Base-by-base conservation (phyloP, 2,797 vertebrate species). In the Chlorospingus flavigularis region DNA sequence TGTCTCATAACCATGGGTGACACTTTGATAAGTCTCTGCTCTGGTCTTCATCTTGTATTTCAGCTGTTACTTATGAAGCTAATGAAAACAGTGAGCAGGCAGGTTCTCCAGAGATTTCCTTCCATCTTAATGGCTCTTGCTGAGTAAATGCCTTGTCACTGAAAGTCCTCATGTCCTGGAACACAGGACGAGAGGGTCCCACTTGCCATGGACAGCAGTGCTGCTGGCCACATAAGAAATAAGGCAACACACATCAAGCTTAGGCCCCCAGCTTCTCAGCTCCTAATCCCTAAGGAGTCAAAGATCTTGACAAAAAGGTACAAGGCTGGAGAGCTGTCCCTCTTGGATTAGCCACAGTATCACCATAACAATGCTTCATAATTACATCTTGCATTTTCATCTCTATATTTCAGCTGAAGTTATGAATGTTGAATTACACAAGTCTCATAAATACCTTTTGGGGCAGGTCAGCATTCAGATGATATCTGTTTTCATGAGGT, bases 121-220 rank as follows among this genome's bases (percentile, higher is more conserved):
- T 71, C 39, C n/a, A 30, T 76, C 14, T 48, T 77, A 83, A 47
- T n/a, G 8, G 48, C 13, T 80, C 54, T 88, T 42, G 33, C 13
- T 71, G 68, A 65, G 33, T 45, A 73, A 79, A 67, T 31, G 55
- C 40, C 40, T 61, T 92, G 60, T 31, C 55, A 79, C 40, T 47
- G 63, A 20, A 81, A 76, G n/a, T 18, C 15, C 37, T 21, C 6
- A 2, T 21, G 19, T 21, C 48, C 35, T 42, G 48, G 51, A 48
- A 39, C 50, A 65, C 4, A 58, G 30, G 10, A 62, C 11, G 21
- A 88, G 20, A 61, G 30, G 0, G 7, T 53, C 28, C 12, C 1
- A 0, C 12, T 39, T 42, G 53, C 48, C 6, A 0, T 15, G 20
- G 0, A 0, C 50, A 73, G 31, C 4, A 0, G 17, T 60, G 47